A percentile compares a stretch with the other conserved stretches of the same genome.
Evolutionary conservation across 2,113 vertebrate species (phyloP).

Genomic region (Smithornis capensis): DNA sequence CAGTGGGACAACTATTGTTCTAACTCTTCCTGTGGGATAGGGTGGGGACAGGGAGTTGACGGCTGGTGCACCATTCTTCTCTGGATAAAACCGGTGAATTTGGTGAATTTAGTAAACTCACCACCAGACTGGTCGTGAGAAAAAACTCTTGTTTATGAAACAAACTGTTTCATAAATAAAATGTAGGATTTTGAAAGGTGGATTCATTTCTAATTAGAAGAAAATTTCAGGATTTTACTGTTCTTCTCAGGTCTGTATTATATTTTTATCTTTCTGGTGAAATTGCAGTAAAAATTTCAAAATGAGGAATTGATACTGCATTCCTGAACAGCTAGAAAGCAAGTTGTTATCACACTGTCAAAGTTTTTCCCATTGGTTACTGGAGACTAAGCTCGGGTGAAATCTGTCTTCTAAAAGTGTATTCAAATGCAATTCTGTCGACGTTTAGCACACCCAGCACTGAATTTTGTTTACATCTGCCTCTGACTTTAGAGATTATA

Average conservation of each 20-base stretch:
- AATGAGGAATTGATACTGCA: not conserved
- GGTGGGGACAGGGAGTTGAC: slow-evolving; percentile 30
- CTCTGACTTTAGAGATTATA: not conserved
- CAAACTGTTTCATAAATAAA: not conserved
- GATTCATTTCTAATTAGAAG: not conserved
- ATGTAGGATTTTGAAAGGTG: not conserved
- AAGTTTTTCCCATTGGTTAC: not conserved
- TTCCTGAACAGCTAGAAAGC: not conserved
- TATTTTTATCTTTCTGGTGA: not conserved
- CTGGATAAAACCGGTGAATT: not conserved
- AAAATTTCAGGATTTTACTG: not conserved
- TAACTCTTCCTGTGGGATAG: slow-evolving; percentile 49
- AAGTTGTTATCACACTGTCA: not conserved
- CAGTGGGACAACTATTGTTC: slow-evolving; percentile 34
- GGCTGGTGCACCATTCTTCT: not conserved
- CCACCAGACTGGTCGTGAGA: not conserved
- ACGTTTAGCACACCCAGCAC: not conserved
- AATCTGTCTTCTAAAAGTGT: not conserved
- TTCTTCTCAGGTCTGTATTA: not conserved
- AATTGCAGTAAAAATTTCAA: not conserved
- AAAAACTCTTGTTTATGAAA: not conserved
- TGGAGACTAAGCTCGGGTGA: not conserved
- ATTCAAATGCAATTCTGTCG: not conserved
- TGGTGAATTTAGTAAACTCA: not conserved
- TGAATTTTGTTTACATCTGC: not conserved